phyloP scores from a whole-genome alignment of 2,797 vertebrate genomes.

The Adrianichthys oophorus region DNA sequence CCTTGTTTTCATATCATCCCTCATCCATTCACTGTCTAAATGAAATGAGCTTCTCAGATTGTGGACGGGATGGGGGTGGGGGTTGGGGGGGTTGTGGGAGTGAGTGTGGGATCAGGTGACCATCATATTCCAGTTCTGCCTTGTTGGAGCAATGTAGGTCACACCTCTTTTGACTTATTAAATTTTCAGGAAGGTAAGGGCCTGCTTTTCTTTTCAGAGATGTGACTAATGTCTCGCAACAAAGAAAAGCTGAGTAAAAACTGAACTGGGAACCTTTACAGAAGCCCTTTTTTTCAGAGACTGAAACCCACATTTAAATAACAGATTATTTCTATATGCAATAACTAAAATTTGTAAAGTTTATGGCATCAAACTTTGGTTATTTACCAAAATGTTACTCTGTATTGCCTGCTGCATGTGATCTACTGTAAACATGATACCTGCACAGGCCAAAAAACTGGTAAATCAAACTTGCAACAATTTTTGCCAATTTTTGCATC shows the following conservation, averaged over 20 bases:
- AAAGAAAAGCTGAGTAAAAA: slow-evolving; percentile 1
- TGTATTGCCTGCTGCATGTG: too few species aligned
- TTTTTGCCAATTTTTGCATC: too few species aligned
- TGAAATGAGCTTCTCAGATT: slow-evolving; percentile 60
- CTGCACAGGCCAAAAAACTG: too few species aligned
- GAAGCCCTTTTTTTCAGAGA: background rate
- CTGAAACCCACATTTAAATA: too few species aligned
- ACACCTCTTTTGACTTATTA: slow-evolving; percentile 67
- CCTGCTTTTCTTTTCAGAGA: slow-evolving; percentile 28
- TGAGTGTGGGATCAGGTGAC: slow-evolving; percentile 51
- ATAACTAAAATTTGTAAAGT: too few species aligned
- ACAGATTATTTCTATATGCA: too few species aligned
- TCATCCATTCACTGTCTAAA: slow-evolving; percentile 39
- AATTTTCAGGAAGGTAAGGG: slow-evolving; percentile 68
- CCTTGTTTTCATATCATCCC: slow-evolving; percentile 48
- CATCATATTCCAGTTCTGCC: slow-evolving; percentile 39
- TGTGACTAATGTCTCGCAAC: slow-evolving; percentile 7
- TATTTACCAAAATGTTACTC: too few species aligned
- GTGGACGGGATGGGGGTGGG: slow-evolving; percentile 1
- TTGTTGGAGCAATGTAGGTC: slow-evolving; percentile 61
- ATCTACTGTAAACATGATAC: too few species aligned
- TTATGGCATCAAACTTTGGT: too few species aligned
- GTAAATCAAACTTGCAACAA: too few species aligned
- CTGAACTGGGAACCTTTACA: background rate
- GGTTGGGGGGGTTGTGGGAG: background rate